phyloP scores from a whole-genome alignment of 2,797 vertebrate genomes.

The Sebastolobus altivelis region DNA sequence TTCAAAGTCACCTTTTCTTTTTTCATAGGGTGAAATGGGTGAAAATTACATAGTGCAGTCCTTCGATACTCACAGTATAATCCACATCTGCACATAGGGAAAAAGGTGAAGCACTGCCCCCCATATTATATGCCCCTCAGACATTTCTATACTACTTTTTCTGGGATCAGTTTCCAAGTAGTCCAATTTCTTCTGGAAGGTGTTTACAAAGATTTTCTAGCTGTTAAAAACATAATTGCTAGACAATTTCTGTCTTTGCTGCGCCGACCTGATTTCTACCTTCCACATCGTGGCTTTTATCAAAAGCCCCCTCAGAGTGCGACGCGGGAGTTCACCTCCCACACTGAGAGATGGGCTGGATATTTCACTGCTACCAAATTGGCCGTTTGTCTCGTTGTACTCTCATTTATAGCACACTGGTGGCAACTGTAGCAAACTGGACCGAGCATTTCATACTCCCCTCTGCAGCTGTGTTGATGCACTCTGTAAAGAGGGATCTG shows the following conservation, averaged over 20 bases:
- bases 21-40: not conserved
- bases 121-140: not conserved
- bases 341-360: slow-evolving; percentile 57
- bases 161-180: not conserved
- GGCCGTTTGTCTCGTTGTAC: slow-evolving; percentile 69
- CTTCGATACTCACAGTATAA: not conserved
- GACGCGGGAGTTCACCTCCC: slow-evolving; percentile 69
- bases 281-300: slow-evolving; percentile 64
- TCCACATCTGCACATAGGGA: not conserved
- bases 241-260: slow-evolving; percentile 60
- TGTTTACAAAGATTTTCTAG: slow-evolving; percentile 13
- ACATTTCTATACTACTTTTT: not conserved
- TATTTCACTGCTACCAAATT: slow-evolving; percentile 73
- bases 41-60: not conserved
- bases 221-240: slow-evolving; percentile 53
- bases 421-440: slow-evolving; percentile 71
- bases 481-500: slow-evolving; percentile 57
- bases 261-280: slow-evolving; percentile 63
- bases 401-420: slow-evolving; percentile 72
- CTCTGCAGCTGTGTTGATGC: slow-evolving; percentile 57
- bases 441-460: slow-evolving; percentile 46
- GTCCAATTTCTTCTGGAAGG: slow-evolving; percentile 12
- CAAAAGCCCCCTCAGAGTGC: slow-evolving; percentile 53
- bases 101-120: too few relatives aligned
- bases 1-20: slow-evolving; percentile 7